These are phyloP conservation scores for Toxotes chatareus DNA, from an alignment of 2,113 vertebrate genomes.

Conservation along the genomic window DNA sequence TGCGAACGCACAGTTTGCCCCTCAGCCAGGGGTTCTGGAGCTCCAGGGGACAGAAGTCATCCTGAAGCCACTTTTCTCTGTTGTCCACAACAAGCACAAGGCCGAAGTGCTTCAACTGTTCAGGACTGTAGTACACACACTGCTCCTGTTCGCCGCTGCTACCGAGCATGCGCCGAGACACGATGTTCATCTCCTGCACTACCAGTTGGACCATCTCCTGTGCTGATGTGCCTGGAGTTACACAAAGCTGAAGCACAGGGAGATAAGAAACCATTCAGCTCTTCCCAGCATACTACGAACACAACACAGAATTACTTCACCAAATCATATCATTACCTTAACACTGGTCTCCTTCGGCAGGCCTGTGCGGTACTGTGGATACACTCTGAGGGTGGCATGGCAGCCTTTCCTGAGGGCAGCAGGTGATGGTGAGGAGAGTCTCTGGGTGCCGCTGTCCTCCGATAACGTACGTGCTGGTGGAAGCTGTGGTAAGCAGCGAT, in stretches of 20 bases:
- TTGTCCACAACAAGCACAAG: slow-evolving; percentile 86
- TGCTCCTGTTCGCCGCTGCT: slow-evolving; percentile 52
- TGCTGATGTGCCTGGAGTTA: slow-evolving; percentile 86
- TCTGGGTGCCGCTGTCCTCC: slow-evolving; percentile 86
- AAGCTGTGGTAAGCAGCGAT: slow-evolving; percentile 53
- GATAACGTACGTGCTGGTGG: slow-evolving; percentile 82
- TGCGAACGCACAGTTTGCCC: slow-evolving; percentile 88
- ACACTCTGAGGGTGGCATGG: slow-evolving; percentile 86
- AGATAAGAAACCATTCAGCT: background rate
- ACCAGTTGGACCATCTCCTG: slow-evolving; percentile 90
- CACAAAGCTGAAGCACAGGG: slow-evolving; percentile 83
- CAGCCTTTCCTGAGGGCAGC: slow-evolving; percentile 77
- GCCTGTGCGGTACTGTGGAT: slow-evolving; percentile 90
- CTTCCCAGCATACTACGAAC: background rate
- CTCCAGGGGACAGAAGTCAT: slow-evolving; percentile 88
- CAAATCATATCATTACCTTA: slow-evolving; percentile 82
- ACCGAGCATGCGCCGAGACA: slow-evolving; percentile 80
- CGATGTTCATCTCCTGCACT: slow-evolving; percentile 89
- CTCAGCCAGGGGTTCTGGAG: slow-evolving; percentile 87
- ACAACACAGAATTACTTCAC: background rate
- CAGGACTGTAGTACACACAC: slow-evolving; percentile 84
- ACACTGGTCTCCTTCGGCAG: slow-evolving; percentile 91
- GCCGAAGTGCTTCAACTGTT: slow-evolving; percentile 90
- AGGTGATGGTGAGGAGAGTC: slow-evolving; percentile 77
- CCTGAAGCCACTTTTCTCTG: slow-evolving; percentile 90